phyloP scores from a whole-genome alignment of 2,888 invertebrate species.

The Drosophila sordidapex region DNA sequence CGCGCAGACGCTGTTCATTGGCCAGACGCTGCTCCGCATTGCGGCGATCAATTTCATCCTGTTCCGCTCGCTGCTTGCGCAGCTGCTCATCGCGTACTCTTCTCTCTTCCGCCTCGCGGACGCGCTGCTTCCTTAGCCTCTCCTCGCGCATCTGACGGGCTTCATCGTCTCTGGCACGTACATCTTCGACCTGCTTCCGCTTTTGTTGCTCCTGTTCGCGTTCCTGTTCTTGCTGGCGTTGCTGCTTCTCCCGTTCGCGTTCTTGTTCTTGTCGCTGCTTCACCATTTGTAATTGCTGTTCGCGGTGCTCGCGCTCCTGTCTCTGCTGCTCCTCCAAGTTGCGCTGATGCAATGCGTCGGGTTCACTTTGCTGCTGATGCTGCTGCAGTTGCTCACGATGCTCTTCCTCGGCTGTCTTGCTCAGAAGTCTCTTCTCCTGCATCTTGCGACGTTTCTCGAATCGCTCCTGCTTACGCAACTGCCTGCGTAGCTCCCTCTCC shows the following conservation, averaged over 20 bases:
- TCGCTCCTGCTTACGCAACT: constrained; percentile 64
- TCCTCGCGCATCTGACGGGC: constrained; percentile 63
- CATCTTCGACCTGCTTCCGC: constrained; percentile 63
- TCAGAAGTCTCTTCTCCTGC: constrained; percentile 33
- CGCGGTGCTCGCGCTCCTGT: constrained; percentile 34
- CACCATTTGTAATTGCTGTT: constrained; percentile 7
- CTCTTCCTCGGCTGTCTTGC: constrained; percentile 23
- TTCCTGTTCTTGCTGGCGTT: constrained; percentile 43
- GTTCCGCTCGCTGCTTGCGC: constrained; percentile 66
- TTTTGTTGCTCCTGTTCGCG: constrained; percentile 55
- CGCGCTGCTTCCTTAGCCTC: constrained; percentile 67
- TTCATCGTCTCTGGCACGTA: constrained; percentile 62
- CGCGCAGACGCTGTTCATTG: constrained; percentile 68
- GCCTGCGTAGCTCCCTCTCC: constrained; percentile 71
- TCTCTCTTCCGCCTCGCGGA: constrained; percentile 67
- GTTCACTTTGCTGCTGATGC: constrained; percentile 48
- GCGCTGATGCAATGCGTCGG: constrained; percentile 47
- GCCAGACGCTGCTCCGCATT: constrained; percentile 70
- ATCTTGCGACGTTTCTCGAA: constrained; percentile 49
- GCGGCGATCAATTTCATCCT: constrained; percentile 66
- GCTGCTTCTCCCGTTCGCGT: constrained; percentile 55
- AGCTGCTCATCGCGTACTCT: constrained; percentile 56
- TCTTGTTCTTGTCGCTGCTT: constrained; percentile 43
- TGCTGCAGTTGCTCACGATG: constrained; percentile 54
- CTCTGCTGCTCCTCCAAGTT: constrained; percentile 35